These are phyloP conservation scores for sheep (Ovis aries) DNA, from an alignment of 2,113 vertebrate genomes.

Conservation along the genomic window ARS-UI_Ramb_v3.0 NC_056058.1:27699001-27699500, in stretches of 20 bases:
- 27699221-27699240: background rate
- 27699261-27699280: background rate
- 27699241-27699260: background rate
- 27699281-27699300: background rate
- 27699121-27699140: background rate
- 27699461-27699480: background rate
- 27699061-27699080: background rate
- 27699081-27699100: background rate
- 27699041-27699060: background rate
- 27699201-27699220: background rate
- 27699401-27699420: background rate
- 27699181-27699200: background rate
- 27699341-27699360: background rate
- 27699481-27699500: background rate
- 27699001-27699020: background rate
- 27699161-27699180: background rate
- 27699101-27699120: background rate
- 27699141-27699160: background rate
- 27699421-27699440: background rate
- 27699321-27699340: background rate
- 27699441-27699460: background rate
- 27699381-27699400: background rate
- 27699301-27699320: background rate
- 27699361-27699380: background rate
- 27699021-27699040: background rate